These are phyloP conservation scores for Caenorhabditis angaria DNA, from an alignment of 2,888 invertebrate species.

Conservation along the genomic window DNA sequence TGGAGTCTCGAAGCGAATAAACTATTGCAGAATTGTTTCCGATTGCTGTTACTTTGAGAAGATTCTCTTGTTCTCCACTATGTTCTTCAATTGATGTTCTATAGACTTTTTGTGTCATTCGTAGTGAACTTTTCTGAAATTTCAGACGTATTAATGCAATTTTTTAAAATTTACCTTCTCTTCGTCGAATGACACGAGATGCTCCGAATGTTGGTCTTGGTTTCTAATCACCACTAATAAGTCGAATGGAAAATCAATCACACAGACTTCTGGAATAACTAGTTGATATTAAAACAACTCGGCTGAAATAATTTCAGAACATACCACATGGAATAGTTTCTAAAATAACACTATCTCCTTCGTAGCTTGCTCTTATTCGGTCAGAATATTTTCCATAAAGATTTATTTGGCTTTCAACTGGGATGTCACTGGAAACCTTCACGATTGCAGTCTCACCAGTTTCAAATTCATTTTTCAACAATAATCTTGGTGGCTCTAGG, in stretches of 20 bases:
- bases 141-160: neutral
- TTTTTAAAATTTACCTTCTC: conserved; percentile 18
- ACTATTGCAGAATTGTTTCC: conserved; percentile 28
- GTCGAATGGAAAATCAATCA: conserved; percentile 26
- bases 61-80: conserved; percentile 33
- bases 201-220: conserved; percentile 22
- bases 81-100: conserved; percentile 35
- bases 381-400: conserved; percentile 26
- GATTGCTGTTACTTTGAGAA: conserved; percentile 31
- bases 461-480: conserved; percentile 29
- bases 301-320: neutral
- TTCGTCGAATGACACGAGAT: conserved; percentile 24
- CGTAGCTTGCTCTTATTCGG: conserved; percentile 21
- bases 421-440: conserved; percentile 22
- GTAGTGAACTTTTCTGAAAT: conserved; percentile 31
- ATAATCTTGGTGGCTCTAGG: conserved; percentile 26
- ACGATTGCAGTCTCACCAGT: conserved; percentile 33
- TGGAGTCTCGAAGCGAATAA: conserved; percentile 42
- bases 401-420: conserved; percentile 16
- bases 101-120: conserved; percentile 33
- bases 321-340: conserved; percentile 29
- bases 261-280: conserved; percentile 13
- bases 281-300: neutral
- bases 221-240: conserved; percentile 22
- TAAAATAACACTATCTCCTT: conserved; percentile 29